A percentile compares a stretch with the other conserved stretches of the same genome.
phyloP scores from a whole-genome alignment of 2,888 invertebrate species.

The Axea sp. region DNA sequence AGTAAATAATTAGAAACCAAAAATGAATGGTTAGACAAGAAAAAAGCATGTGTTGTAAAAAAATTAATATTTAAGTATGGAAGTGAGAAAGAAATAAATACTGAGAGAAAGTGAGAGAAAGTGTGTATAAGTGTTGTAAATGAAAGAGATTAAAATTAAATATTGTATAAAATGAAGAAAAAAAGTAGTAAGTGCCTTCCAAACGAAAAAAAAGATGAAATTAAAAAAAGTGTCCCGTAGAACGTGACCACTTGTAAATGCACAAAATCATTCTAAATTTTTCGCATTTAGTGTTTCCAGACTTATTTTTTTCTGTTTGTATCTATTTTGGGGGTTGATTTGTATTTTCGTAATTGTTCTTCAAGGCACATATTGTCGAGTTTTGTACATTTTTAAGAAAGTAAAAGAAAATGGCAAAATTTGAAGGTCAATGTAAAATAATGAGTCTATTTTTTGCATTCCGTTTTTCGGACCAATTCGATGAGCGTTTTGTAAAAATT shows the following conservation, averaged over 20 bases:
- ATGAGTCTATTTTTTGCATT: slow-evolving; percentile 40
- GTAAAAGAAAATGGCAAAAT: slow-evolving; percentile 19
- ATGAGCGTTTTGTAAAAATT: slow-evolving; percentile 49
- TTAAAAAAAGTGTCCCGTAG: slow-evolving; percentile 78
- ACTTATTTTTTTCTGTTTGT: slow-evolving; percentile 58
- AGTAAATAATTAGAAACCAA: slow-evolving; percentile 60
- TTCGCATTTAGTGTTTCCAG: slow-evolving; percentile 68
- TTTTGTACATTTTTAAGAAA: slow-evolving; percentile 38
- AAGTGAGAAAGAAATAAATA: slow-evolving; percentile 35
- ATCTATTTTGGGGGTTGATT: slow-evolving; percentile 59
- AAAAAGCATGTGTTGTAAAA: slow-evolving; percentile 63
- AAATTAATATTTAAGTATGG: slow-evolving; percentile 53
- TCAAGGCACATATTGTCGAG: slow-evolving; percentile 46
- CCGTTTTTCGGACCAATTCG: slow-evolving; percentile 51
- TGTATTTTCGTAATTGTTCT: slow-evolving; percentile 23
- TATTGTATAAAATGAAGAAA: slow-evolving; percentile 84
- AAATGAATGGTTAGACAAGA: slow-evolving; percentile 56
- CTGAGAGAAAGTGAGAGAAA: slow-evolving; percentile 64
- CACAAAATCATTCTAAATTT: slow-evolving; percentile 77
- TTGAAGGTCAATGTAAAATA: slow-evolving; percentile 29
- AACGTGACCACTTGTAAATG: slow-evolving; percentile 79
- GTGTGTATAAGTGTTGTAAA: slow-evolving; percentile 64
- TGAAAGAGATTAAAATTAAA: slow-evolving; percentile 71
- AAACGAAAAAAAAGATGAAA: slow-evolving; percentile 78
- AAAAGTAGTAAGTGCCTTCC: slow-evolving; percentile 92